Evolutionary conservation across 2,888 invertebrate genomes (phyloP).

Genomic region (Julus scanicus): DNA sequence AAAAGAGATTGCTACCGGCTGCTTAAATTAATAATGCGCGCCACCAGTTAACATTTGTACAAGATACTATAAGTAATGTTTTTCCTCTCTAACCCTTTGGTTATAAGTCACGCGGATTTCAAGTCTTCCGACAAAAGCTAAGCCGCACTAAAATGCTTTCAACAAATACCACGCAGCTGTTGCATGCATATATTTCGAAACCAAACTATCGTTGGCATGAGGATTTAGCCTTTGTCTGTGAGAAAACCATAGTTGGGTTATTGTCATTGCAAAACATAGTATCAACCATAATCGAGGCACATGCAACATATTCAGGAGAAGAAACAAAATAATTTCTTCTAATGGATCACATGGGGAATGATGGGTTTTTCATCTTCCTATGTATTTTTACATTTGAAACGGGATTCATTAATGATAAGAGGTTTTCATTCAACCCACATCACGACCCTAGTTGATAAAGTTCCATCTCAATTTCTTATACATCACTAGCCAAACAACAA

Average conservation of each 20-base stretch:
- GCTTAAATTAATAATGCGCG: too few relatives aligned
- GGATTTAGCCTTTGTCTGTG: background rate
- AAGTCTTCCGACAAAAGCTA: background rate
- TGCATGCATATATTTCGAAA: constrained; percentile 1
- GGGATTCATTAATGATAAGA: constrained; percentile 15
- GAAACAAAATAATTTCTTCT: constrained; percentile 14
- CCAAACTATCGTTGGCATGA: background rate
- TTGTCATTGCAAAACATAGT: background rate
- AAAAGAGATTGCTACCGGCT: too few relatives aligned
- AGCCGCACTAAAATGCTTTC: too few relatives aligned
- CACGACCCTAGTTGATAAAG: too few relatives aligned
- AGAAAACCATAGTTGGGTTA: background rate
- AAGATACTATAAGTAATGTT: too few relatives aligned
- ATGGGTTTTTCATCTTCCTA: constrained; percentile 22
- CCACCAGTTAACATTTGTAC: too few relatives aligned
- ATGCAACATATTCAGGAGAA: background rate
- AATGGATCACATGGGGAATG: constrained; percentile 13
- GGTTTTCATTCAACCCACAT: background rate
- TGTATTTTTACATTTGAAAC: background rate
- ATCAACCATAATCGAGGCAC: too few relatives aligned
- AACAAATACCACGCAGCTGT: background rate
- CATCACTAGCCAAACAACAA: background rate
- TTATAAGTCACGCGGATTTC: background rate
- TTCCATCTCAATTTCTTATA: background rate
- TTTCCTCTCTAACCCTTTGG: background rate